A percentile compares a stretch with the other conserved stretches of the same genome.
These are phyloP conservation scores for Microplitis manilae DNA, from an alignment of 2,888 invertebrate species.

Conservation along the genomic window DNA sequence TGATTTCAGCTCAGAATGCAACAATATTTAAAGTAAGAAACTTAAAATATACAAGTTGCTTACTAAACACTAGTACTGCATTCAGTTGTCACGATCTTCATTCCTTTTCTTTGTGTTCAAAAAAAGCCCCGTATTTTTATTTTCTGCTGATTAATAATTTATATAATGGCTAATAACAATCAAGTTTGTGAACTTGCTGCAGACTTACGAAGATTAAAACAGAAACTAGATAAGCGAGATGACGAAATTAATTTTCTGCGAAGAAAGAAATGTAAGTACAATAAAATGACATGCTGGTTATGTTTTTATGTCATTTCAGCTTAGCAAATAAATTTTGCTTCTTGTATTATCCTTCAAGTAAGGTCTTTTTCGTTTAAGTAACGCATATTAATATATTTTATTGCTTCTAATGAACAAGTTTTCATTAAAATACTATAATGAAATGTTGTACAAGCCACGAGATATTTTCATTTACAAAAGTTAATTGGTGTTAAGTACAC, in stretches of 20 bases:
- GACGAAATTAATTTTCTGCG: not conserved
- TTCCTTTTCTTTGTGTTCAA: slow-evolving; percentile 8
- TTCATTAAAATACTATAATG: slow-evolving; percentile 11
- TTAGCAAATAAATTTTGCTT: too few species aligned
- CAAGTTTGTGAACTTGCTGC: not conserved
- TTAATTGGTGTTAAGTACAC: slow-evolving; percentile 10
- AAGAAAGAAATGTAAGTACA: not conserved
- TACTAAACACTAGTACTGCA: not conserved
- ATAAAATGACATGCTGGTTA: not conserved
- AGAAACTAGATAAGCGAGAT: not conserved
- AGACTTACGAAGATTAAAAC: not conserved
- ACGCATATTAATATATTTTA: slow-evolving; percentile 7
- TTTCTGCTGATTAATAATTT: slow-evolving; percentile 4
- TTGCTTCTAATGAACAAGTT: slow-evolving; percentile 6
- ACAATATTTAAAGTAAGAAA: not conserved
- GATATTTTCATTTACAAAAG: slow-evolving; percentile 10
- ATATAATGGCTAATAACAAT: not conserved
- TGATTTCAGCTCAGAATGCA: not conserved
- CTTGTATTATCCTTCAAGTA: not conserved
- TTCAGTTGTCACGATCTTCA: slow-evolving; percentile 8
- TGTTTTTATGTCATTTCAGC: not conserved
- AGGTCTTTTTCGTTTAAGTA: not conserved
- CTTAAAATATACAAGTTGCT: not conserved
- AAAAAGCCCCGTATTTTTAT: slow-evolving; percentile 1
- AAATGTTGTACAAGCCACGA: slow-evolving; percentile 2